Evolutionary conservation across 2,888 invertebrate species (phyloP), one percentile per base, ranked within the genome.

Genomic region (Escarpia spicata): DNA sequence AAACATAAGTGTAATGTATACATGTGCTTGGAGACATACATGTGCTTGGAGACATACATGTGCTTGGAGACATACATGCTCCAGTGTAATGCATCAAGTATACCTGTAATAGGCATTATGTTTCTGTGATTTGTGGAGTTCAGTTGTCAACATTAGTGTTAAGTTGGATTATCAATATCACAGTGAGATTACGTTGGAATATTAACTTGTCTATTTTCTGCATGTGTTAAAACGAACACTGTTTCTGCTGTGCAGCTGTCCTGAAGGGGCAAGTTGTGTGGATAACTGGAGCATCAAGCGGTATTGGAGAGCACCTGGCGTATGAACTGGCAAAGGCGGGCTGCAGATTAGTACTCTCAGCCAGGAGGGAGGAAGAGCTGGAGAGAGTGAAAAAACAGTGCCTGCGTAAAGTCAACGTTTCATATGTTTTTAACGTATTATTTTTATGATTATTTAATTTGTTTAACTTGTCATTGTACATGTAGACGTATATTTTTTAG

Each of bases 281-380:
- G 98, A 97, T 98, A 94, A 98, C 98, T 1, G 98, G 98, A 90
- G 98, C 98, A 0, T 98, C 98, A 0, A 98, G 98, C 96, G 98
- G 98, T 26, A 98, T 98, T 93, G 98, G 98, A 3, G 98, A 98
- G 96, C 96, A 97, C 94, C 96, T 98, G 91, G 98, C 98, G 0
- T 97, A 98, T 94, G 97, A 97, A 43, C 96, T 95, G 92, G 98
- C 98, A 0, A 97, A 97, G 95, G 97, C 97, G 95, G 97, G 97
- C 9, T 98, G 97, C 2, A 97, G 97, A 95, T 95, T 98, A 90
- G 97, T 97, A 8, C 95, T 98, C 4, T 97, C 98, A 12, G 98
- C 98, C 0, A 97, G 98, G 92, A 97, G 98, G 93, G 96, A 97
- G 94, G 96, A 97, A 44, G 97, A 98, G 95, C 96, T 98, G 90